A percentile compares a stretch with the other conserved stretches of the same genome.
Conservation (phyloP, 2,113 vertebrate species). For the Bubalus kerabau region DNA sequence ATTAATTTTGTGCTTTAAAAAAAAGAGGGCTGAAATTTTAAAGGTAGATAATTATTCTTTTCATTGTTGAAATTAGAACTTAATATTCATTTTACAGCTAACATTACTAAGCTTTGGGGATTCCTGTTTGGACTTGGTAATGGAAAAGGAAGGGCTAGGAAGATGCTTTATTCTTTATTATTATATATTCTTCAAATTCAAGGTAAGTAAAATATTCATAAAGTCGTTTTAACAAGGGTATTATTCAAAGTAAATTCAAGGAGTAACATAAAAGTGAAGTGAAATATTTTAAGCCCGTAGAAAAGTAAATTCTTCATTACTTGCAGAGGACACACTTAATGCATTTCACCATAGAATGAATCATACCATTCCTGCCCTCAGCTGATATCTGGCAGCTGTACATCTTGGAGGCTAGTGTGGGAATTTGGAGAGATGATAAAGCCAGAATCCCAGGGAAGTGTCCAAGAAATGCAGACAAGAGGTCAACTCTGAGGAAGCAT, state of each 20-base stretch:
- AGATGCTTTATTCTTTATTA: conserved; percentile 2
- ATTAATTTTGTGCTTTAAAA: conserved; percentile 34
- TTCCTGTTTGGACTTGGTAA: background rate
- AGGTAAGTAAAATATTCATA: background rate
- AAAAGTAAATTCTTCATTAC: background rate
- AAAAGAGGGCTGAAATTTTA: conserved; percentile 1
- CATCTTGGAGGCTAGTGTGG: background rate
- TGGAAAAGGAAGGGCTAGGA: background rate
- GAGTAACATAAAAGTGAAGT: background rate
- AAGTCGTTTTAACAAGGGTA: background rate
- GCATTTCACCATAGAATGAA: conserved; percentile 2
- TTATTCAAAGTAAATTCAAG: conserved; percentile 16
- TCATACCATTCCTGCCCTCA: background rate
- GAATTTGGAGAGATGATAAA: background rate
- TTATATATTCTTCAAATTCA: background rate
- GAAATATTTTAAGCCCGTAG: background rate
- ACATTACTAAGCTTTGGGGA: conserved; percentile 19
- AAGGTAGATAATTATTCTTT: conserved; percentile 44
- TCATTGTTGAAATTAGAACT: conserved; percentile 23
- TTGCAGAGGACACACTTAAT: background rate
- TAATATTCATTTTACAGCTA: conserved; percentile 16
- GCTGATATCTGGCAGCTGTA: background rate
- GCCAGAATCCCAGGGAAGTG: background rate
- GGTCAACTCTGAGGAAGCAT: background rate
- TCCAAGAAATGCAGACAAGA: background rate